Evolutionary conservation across 2,113 vertebrate species (phyloP).

Genomic region (Thunnus thynnus): DNA sequence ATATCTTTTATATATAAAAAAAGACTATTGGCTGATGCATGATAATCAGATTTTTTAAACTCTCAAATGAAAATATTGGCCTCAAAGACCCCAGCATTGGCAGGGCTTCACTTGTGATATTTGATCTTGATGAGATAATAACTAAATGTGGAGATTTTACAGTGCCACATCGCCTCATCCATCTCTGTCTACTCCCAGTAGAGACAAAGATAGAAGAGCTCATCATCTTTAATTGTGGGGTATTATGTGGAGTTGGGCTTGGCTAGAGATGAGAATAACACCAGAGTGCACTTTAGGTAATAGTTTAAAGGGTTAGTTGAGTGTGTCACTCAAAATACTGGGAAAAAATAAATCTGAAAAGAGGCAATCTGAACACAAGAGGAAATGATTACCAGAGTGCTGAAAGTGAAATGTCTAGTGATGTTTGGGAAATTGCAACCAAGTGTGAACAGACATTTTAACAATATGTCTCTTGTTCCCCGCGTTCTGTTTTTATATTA

Average conservation of each 20-base stretch:
- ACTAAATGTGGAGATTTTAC: slow-evolving; percentile 15
- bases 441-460: slow-evolving; percentile 16
- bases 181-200: slow-evolving; percentile 20
- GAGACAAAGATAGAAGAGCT: slow-evolving; percentile 40
- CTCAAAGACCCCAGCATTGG: neutral
- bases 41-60: neutral
- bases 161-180: slow-evolving; percentile 17
- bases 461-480: slow-evolving; percentile 6
- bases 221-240: slow-evolving; percentile 48
- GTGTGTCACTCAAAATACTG: slow-evolving; percentile 20
- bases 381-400: slow-evolving; percentile 49
- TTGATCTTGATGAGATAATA: slow-evolving; percentile 3
- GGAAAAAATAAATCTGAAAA: neutral
- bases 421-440: slow-evolving; percentile 36
- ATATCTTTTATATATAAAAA: too few species aligned
- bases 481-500: slow-evolving; percentile 1
- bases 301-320: slow-evolving; percentile 47
- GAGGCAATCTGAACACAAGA: slow-evolving; percentile 11
- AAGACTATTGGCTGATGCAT: too few species aligned
- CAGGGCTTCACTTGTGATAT: neutral
- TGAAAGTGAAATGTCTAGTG: slow-evolving; percentile 31
- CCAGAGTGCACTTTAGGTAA: slow-evolving; percentile 55
- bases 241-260: slow-evolving; percentile 35
- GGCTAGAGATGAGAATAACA: slow-evolving; percentile 40
- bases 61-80: neutral